Percentiles rank a stretch among this genome's conserved stretches.
These are phyloP conservation scores for Laspeyria flexula DNA, from an alignment of 2,888 invertebrate species.

Conservation along the genomic window DNA sequence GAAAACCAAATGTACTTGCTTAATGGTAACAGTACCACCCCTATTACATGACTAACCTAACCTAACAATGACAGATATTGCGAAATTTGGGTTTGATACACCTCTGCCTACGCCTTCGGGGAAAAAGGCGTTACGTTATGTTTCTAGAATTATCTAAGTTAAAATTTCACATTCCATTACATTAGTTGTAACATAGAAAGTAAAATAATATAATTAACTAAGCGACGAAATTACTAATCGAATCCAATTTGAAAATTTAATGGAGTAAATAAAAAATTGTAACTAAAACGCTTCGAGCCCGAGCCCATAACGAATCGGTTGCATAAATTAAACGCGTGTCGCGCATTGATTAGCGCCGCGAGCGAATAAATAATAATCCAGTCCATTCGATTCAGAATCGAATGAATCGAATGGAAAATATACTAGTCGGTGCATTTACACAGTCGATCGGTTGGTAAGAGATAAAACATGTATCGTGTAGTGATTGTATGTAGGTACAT, in stretches of 20 bases:
- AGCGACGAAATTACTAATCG: not conserved
- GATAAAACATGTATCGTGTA: slow-evolving; percentile 47
- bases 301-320: slow-evolving; percentile 58
- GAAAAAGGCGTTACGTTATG: too few relatives aligned
- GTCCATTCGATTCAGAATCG: slow-evolving; percentile 59
- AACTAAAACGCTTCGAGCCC: slow-evolving; percentile 47
- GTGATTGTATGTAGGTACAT: slow-evolving; percentile 25
- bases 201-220: not conserved
- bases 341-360: slow-evolving; percentile 75
- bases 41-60: too few relatives aligned
- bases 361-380: slow-evolving; percentile 75
- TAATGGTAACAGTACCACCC: too few relatives aligned
- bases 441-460: slow-evolving; percentile 52
- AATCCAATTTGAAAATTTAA: slow-evolving; percentile 9
- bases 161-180: too few relatives aligned
- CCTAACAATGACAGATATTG: too few relatives aligned
- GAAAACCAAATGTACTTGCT: too few relatives aligned
- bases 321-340: slow-evolving; percentile 70
- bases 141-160: too few relatives aligned
- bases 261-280: slow-evolving; percentile 32
- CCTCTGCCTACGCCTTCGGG: too few relatives aligned
- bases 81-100: too few relatives aligned
- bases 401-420: slow-evolving; percentile 64
- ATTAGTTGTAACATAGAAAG: too few relatives aligned
- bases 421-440: slow-evolving; percentile 56